Base-by-base conservation (phyloP, 2,888 invertebrate species). In the Monopis laevigella region DNA sequence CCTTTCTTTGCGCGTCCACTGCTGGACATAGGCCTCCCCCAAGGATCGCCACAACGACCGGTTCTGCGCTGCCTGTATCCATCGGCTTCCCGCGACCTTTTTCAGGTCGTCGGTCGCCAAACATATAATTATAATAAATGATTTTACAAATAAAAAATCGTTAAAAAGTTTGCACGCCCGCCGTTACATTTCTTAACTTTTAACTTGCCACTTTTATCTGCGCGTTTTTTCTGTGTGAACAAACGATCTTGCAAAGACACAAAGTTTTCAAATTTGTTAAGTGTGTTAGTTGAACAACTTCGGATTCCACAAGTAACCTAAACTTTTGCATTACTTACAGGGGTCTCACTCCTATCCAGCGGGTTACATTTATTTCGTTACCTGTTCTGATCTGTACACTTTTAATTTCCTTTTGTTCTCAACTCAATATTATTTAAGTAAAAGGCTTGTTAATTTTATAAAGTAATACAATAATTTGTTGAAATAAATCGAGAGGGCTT, bases 261-360 rank as follows among this genome's bases (percentile, higher is more conserved):
- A 36, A 36, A 36, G 36, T 36, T 36, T 36, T 36, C 36, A 36
- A 36, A 36, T 36, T 36, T 36, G 36, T 36, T 21, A 36, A 36
- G 36, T 36, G 36, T 36, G 36, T 36, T 36, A 36, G 36, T 21
- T 36, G 21, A n/a, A 21, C 12, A 21, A 36, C 16, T 11, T 17
- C 34, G 34, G 36, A 21, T 21, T 21, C 36, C 21, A 21, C 21
- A 19, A n/a, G 12, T n/a, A 36, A 13, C 12, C 21, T n/a, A 13
- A 36, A 36, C 36, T 36, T 36, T 36, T 36, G 21, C 36, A 36
- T 36, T 36, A 36, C 36, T 36, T 36, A 21, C 36, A 8, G 12
- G 36, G 12, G 21, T 36, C 12, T 36, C 21, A 36, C 17, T 7
- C 24, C 17, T 17, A n/a, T 24, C 24, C 24, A 24, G 6, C 24